Evolutionary conservation across 2,888 invertebrate species (phyloP), one percentile per base, ranked within the genome.

Genomic region (Graphium colonna): DNA sequence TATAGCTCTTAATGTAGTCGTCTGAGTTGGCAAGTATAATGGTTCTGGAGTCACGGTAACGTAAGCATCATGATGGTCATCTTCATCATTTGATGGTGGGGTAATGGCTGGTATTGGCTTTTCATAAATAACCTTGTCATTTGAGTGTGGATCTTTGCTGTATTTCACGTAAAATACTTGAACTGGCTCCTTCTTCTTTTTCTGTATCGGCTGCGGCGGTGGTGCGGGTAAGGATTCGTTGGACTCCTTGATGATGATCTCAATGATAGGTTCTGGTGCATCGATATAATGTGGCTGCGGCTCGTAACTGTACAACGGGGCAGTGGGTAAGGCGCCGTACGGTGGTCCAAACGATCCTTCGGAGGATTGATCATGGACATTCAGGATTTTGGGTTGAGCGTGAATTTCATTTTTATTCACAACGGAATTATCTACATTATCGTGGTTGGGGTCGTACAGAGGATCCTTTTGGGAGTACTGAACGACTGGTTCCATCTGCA

Each of bases 91-190:
- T 12, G 92, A 91, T 3, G 92, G 89, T 1, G 95, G 95, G 31
- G 94, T 93, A 16, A 96, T 84, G 5, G 96, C 96, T 7, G 96
- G 94, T 16, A 96, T 90, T 0, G 96, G 96, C 59, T 94, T 92
- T 56, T 96, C 96, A 71, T 96, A 94, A 48, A 96, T 92, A 9
- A 96, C 91, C 61, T 94, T 93, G 44, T 94, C 91, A 62, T 94
- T 92, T 0, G 93, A 92, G 61, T 92, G 90, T 10, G 94, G 94
- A 68, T 96, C 95, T 75, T 96, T 96, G 73, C 96, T 95, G 73
- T 97, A 97, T 79, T 96, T 96, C 0, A 97, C 96, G 71, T 96
- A 97, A 75, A 96, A 97, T 0, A 97, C 97, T 68, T 97, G 96
- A 36, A 96, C 95, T 21, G 96, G 95, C 72, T 96, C 96, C 71